Base-by-base conservation (phyloP, 1,140 invertebrate genomes). In the Zelostemma sp. region DNA sequence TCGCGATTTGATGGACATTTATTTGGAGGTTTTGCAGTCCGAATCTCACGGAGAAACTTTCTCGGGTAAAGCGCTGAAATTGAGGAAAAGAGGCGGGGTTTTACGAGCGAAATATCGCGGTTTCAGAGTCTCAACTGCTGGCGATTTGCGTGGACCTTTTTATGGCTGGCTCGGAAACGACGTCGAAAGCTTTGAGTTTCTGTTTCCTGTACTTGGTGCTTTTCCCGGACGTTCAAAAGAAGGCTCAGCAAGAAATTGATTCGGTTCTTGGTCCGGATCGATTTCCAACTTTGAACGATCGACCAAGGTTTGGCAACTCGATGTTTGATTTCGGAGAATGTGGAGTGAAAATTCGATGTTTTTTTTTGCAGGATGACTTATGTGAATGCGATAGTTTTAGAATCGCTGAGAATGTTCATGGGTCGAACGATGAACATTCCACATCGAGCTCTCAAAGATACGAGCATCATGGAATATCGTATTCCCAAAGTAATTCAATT, bases 1-100 rank as follows among this genome's bases (percentile, higher is more conserved):
- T 0, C 87, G 91, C 53, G 93, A 96, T 82, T 90, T 96, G 12
- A 95, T 96, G 88, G 94, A 96, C 72, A 90, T 90, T 6, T 96
- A 95, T 75, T 83, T 96, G 14, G 86, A 92, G 71, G 88, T 89
- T 59, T 78, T 93, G 45, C 83, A 87, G 47, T 86, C 87, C 4
- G 81, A 78, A 61, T 74, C 67, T 48, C 74, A 18, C 41, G 53
- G 76, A 33, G 69, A 76, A 18, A 77, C 79, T 1, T 86, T 83
- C 57, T 80, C 83, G 59, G 85, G 85, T 86, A 71, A 58, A 49
- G 25, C 25, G 3, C 25, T 28, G 33, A 25, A 25, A 35, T 35
- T 35, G n/a, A 35, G 6, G 11, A n/a, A 35, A 35, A 35, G n/a
- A 35, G n/a, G 1, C 3, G n/a, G 3, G 3, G 25, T 4, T 28